A percentile compares a stretch with the other conserved stretches of the same genome.
phyloP scores from a whole-genome alignment of 2,888 invertebrate species.

The Eulithis prunata region DNA sequence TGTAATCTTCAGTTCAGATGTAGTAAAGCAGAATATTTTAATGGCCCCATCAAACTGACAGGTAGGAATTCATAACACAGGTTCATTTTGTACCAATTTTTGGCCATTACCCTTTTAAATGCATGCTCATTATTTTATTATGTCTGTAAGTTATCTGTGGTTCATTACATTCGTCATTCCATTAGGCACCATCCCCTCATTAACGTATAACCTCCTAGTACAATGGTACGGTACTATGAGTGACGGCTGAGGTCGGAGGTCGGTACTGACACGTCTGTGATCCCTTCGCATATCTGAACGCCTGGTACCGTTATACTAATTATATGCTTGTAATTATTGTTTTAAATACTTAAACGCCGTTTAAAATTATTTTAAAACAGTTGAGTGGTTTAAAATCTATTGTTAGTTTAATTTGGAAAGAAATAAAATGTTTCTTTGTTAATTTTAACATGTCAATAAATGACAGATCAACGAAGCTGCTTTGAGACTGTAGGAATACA shows the following conservation, averaged over 20 bases:
- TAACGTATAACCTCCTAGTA: conserved; percentile 54
- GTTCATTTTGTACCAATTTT: background rate
- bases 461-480: too few relatives aligned
- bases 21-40: too few relatives aligned
- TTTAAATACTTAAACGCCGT: conserved; percentile 28
- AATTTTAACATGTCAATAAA: too few relatives aligned
- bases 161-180: conserved; percentile 16
- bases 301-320: conserved; percentile 63
- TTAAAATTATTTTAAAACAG: conserved; percentile 12
- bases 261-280: conserved; percentile 34
- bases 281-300: conserved; percentile 45
- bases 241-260: conserved; percentile 62
- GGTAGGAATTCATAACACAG: background rate
- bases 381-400: conserved; percentile 7
- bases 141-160: conserved; percentile 1
- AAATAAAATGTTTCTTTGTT: background rate
- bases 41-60: background rate
- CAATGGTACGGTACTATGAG: conserved; percentile 46
- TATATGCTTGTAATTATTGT: conserved; percentile 57
- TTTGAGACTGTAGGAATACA: too few relatives aligned
- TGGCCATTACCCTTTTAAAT: background rate
- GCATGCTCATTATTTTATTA: conserved; percentile 3
- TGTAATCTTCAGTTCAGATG: too few relatives aligned
- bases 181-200: conserved; percentile 39
- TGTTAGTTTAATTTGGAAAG: background rate